Evolutionary conservation across 2,797 vertebrate genomes (phyloP).

Genomic region (Galagoides demidoff): DNA sequence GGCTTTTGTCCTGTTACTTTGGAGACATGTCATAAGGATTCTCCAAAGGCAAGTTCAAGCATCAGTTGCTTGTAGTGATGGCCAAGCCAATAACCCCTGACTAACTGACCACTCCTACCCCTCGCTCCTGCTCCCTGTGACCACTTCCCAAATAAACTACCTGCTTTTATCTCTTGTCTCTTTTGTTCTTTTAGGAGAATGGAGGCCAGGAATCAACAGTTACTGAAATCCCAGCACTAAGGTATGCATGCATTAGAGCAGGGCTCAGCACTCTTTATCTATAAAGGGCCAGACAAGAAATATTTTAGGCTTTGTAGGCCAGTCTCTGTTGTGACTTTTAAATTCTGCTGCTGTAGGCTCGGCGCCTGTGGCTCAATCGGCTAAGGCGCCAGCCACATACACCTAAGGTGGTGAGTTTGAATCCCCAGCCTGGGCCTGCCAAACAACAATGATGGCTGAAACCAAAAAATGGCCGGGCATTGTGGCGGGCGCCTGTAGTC

Average conservation of each 20-base stretch:
- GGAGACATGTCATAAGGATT: neutral
- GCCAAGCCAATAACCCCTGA: neutral
- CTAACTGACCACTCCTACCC: neutral
- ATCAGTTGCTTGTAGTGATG: neutral
- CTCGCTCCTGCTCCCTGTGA: neutral
- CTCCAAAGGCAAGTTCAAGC: neutral
- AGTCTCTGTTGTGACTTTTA: neutral
- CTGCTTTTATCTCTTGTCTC: neutral
- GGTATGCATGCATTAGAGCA: neutral
- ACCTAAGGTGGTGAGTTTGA: too few relatives aligned
- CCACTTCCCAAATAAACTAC: neutral
- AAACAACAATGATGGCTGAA: too few relatives aligned
- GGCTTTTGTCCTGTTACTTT: neutral
- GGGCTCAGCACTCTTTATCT: neutral
- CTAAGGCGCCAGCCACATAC: too few relatives aligned
- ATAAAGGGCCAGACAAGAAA: neutral
- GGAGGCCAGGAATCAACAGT: neutral
- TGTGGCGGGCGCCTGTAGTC: too few relatives aligned
- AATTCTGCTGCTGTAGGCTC: too few relatives aligned
- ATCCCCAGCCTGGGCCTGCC: too few relatives aligned
- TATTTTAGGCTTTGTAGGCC: slow-evolving; percentile 35
- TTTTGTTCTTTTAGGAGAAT: neutral
- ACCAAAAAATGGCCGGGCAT: too few relatives aligned
- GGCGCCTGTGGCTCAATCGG: too few relatives aligned
- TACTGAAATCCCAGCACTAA: neutral